Conservation (phyloP, 2,113 vertebrate genomes). For the Indri indri region DNA sequence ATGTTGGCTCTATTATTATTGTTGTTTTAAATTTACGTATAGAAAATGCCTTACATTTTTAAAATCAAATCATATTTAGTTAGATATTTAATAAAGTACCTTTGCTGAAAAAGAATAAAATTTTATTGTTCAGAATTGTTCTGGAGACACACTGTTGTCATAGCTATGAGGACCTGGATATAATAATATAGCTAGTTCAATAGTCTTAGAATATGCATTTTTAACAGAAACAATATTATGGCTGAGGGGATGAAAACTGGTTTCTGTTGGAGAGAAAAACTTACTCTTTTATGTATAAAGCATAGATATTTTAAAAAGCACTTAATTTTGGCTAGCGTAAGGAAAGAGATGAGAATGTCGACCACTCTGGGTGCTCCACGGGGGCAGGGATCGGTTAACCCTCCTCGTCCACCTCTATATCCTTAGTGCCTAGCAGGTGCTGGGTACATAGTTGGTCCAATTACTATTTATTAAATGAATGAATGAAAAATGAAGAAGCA, state of each 20-base stretch:
- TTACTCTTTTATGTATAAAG: neutral
- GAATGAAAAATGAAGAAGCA: neutral
- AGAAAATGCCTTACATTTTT: neutral
- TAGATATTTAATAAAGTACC: constrained; percentile 24
- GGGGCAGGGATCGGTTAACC: neutral
- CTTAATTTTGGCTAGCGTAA: neutral
- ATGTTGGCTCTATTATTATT: neutral
- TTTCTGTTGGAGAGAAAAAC: neutral
- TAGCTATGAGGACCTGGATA: neutral
- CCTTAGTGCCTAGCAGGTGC: neutral
- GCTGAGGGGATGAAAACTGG: neutral
- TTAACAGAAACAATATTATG: neutral
- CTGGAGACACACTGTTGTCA: neutral
- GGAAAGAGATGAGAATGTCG: neutral
- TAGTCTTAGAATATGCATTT: neutral
- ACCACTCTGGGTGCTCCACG: neutral
- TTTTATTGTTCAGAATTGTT: neutral
- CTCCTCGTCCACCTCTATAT: neutral
- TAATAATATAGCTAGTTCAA: neutral
- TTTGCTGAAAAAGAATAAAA: constrained; percentile 17
- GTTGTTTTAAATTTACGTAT: neutral
- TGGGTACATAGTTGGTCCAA: neutral
- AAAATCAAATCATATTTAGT: neutral
- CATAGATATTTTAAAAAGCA: neutral
- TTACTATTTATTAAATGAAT: neutral